These are phyloP conservation scores for Varanus komodoensis DNA, from an alignment of 2,113 vertebrate species.

Conservation along the genomic window DNA sequence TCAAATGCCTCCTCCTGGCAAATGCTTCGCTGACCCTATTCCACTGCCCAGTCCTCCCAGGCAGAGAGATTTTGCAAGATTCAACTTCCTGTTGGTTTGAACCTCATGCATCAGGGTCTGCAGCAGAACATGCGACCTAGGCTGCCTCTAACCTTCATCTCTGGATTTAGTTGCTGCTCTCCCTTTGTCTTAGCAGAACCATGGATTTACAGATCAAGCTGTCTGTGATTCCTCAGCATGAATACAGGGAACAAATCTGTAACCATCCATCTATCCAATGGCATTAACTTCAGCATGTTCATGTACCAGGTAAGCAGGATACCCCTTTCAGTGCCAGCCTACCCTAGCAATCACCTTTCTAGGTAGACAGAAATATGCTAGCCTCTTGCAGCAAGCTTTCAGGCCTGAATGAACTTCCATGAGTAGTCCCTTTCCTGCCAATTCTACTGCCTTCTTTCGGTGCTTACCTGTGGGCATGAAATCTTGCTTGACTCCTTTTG, in stretches of 20 bases:
- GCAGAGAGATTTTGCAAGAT: background rate
- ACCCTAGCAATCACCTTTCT: background rate
- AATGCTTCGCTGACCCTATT: slow-evolving; percentile 10
- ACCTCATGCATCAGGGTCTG: rapidly evolving
- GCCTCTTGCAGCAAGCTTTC: background rate
- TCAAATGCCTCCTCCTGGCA: background rate
- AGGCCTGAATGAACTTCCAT: background rate
- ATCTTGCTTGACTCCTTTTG: background rate
- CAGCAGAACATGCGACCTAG: rapidly evolving
- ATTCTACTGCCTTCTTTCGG: background rate
- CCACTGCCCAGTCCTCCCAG: slow-evolving; percentile 2
- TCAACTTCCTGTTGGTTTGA: slow-evolving; percentile 15
- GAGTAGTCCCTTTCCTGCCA: background rate
- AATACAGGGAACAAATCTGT: slow-evolving; percentile 71
- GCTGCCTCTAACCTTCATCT: background rate
- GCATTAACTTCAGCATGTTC: slow-evolving; percentile 86
- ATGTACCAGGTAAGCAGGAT: slow-evolving; percentile 85
- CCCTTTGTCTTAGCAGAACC: background rate
- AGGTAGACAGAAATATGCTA: background rate
- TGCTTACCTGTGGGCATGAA: background rate
- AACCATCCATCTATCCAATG: slow-evolving; percentile 83
- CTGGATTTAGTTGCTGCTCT: background rate
- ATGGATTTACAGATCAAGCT: slow-evolving; percentile 10
- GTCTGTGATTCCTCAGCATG: slow-evolving; percentile 85
- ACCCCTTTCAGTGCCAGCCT: background rate